These are phyloP conservation scores for Gopherus flavomarginatus DNA, from an alignment of 2,113 vertebrate species.

Conservation along the genomic window DNA sequence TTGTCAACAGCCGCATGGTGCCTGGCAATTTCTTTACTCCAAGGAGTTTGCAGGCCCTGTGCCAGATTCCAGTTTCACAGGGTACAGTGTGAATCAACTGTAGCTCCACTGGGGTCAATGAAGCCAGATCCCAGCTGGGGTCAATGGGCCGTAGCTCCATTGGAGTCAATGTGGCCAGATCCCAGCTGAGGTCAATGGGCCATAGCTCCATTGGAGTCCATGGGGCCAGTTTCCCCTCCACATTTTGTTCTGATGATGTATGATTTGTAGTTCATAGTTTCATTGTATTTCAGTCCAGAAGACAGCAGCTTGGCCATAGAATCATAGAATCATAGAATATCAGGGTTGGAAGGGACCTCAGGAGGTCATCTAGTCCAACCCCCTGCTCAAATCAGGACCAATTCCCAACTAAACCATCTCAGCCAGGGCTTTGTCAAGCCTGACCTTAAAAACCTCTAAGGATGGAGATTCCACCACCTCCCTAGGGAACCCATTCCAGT, in stretches of 20 bases:
- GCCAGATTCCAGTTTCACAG: background rate
- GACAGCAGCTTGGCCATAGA: background rate
- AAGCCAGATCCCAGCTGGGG: background rate
- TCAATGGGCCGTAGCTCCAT: background rate
- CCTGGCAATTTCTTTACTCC: background rate
- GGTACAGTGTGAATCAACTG: background rate
- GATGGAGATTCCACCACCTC: too few species aligned
- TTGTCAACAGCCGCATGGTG: background rate
- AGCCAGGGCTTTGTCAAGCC: too few species aligned
- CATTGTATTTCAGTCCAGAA: background rate
- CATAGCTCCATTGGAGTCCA: too few species aligned
- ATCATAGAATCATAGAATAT: too few species aligned
- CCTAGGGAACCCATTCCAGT: too few species aligned
- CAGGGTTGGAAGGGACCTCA: too few species aligned
- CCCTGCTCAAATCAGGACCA: too few species aligned
- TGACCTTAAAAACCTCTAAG: too few species aligned
- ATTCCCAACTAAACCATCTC: too few species aligned
- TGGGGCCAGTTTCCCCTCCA: background rate
- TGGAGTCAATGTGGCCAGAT: background rate
- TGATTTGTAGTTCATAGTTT: background rate
- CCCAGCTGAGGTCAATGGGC: too few species aligned
- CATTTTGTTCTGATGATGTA: background rate
- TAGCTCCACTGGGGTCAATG: background rate
- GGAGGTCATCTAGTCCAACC: too few species aligned
- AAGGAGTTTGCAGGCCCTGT: background rate